Evolutionary conservation across 1,140 invertebrate genomes (phyloP).

Genomic region (Dendrolimus punctatus): DNA sequence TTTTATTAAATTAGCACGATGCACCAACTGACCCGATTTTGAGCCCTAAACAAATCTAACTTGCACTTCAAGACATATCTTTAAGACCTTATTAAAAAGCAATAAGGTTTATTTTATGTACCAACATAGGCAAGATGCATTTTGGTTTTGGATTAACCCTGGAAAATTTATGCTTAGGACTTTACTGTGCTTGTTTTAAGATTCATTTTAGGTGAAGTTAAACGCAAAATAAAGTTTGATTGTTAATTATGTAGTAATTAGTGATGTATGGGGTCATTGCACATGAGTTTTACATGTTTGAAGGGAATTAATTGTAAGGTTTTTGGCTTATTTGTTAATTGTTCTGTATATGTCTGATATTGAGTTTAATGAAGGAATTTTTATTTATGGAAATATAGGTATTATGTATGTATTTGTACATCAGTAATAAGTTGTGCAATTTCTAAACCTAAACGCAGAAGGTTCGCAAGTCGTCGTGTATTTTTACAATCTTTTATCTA

Average conservation of each 20-base stretch:
- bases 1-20: constrained; percentile 36
- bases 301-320: neutral
- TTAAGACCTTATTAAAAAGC: constrained; percentile 3
- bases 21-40: constrained; percentile 23
- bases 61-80: neutral
- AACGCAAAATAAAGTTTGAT: no score
- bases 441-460: no score
- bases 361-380: neutral
- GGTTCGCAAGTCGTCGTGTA: no score
- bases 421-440: no score
- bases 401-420: neutral
- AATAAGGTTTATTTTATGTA: constrained; percentile 2
- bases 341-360: neutral
- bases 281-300: constrained; percentile 7
- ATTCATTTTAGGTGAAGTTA: no score
- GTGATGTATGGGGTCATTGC: constrained; percentile 13
- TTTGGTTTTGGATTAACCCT: neutral
- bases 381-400: neutral
- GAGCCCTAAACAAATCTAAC: neutral
- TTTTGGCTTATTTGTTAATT: no score
- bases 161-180: no score
- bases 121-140: neutral
- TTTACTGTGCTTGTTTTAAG: no score
- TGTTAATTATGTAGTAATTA: constrained; percentile 11
- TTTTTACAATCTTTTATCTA: no score